Evolutionary conservation across 2,888 invertebrate species (phyloP), one percentile per base, ranked within the genome.

Genomic region (Drosophila nigritarsus): DNA sequence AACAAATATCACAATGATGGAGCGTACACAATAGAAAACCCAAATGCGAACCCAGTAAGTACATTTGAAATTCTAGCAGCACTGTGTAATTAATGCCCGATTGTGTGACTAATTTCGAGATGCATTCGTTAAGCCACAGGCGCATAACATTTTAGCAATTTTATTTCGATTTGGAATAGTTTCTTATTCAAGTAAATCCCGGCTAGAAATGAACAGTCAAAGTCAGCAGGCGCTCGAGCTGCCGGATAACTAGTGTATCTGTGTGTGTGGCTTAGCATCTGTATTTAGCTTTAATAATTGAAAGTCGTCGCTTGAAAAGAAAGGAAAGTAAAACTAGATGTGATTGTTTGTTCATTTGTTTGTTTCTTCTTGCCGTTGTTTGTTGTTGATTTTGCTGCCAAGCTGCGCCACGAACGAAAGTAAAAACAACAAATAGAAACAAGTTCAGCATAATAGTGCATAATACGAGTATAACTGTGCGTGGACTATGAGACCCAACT

Each of bases 271-370:
- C 55, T 70, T 62, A 65, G 65, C 71, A 65, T 79, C 45, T 82
- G 60, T 63, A 64, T 75, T 65, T 64, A 69, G 62, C 50, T 59
- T 65, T 72, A 76, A 77, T 83, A 87, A 87, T 87, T 87, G 90
- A 89, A 87, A 89, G 90, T 88, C 70, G 58, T 32, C 68, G 79
- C 65, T 63, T 66, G 65, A 68, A 72, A 71, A 73, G 84, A 86
- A 86, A 83, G 89, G 89, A 86, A 86, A 86, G 86, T 86, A 86
- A 86, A 86, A 88, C 89, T 80, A 77, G 83, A 88, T 80, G 87
- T 69, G 77, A 78, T 77, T 79, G 75, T 75, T 75, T 70, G 48
- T 60, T 76, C 75, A 65, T 71, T 67, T 51, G 69, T 75, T 64
- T 48, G 68, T 68, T 69, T 68, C 51, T 65, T 84, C 59, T 72